Evolutionary conservation across 2,113 vertebrate genomes (phyloP).

Genomic region (Apus apus): DNA sequence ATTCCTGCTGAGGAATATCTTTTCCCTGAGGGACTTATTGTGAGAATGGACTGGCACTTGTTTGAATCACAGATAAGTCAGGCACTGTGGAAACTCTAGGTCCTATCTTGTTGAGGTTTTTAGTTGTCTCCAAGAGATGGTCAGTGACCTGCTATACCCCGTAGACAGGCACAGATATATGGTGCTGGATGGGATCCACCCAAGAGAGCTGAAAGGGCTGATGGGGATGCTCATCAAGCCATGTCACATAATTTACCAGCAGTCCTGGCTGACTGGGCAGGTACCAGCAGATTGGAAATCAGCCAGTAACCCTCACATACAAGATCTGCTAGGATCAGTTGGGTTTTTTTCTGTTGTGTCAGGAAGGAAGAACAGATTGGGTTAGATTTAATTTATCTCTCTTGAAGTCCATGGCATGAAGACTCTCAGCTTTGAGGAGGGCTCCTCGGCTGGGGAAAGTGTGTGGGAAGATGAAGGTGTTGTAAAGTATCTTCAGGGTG

Average conservation of each 20-base stretch:
- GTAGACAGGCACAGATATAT: too few species aligned
- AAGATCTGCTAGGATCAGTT: background rate
- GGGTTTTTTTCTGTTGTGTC: background rate
- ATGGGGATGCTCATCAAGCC: too few species aligned
- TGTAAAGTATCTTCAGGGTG: background rate
- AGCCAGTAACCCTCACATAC: too few species aligned
- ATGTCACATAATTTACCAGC: too few species aligned
- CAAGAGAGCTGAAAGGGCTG: too few species aligned
- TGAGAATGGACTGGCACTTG: background rate
- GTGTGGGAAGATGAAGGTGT: background rate
- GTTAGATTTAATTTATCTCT: background rate
- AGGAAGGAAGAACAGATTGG: accelerated
- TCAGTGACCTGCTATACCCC: too few species aligned
- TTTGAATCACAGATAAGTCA: background rate
- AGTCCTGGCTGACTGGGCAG: too few species aligned
- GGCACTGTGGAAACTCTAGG: background rate
- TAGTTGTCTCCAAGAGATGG: too few species aligned
- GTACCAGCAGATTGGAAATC: too few species aligned
- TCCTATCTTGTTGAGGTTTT: background rate
- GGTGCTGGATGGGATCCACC: too few species aligned
- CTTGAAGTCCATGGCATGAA: background rate
- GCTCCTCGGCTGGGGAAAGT: background rate
- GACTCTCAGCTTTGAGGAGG: background rate
- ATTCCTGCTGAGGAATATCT: background rate
- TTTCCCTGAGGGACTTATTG: background rate